phyloP scores from a whole-genome alignment of 1,140 invertebrate species.

The Phymorhynchus buccinoides region DNA sequence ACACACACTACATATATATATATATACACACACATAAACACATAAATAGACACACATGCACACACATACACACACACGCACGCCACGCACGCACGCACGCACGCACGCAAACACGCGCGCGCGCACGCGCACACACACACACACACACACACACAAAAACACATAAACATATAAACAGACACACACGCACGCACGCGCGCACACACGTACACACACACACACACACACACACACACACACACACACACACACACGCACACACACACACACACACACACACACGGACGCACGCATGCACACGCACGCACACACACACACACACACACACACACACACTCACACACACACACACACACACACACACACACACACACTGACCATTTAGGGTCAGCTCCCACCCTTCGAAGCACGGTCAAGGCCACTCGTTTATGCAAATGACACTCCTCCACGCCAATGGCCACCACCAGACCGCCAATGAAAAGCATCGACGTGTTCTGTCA shows the following conservation, averaged over 20 bases:
- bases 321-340: not conserved
- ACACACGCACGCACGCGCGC: not conserved
- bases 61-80: slow-evolving; percentile 12
- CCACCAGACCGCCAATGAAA: slow-evolving; percentile 81
- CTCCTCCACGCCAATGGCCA: slow-evolving; percentile 89
- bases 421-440: slow-evolving; percentile 88
- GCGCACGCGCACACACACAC: not conserved
- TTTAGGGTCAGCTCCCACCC: slow-evolving; percentile 46
- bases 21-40: not conserved
- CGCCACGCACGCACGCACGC: not conserved
- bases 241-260: not conserved
- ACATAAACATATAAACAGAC: not conserved
- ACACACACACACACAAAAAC: slow-evolving; percentile 26
- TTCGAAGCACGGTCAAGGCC: slow-evolving; percentile 82
- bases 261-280: slow-evolving; percentile 9
- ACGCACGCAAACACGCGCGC: too few species aligned
- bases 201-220: not conserved
- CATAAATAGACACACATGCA: not conserved
- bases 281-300: not conserved
- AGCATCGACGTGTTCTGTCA: slow-evolving; percentile 86
- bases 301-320: not conserved
- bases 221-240: not conserved
- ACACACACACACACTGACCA: slow-evolving; percentile 39
- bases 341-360: slow-evolving; percentile 1
- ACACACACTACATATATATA: not conserved